These are phyloP conservation scores for Gallinago solitaria DNA, from an alignment of 2,797 vertebrate species.

Conservation along the genomic window DNA sequence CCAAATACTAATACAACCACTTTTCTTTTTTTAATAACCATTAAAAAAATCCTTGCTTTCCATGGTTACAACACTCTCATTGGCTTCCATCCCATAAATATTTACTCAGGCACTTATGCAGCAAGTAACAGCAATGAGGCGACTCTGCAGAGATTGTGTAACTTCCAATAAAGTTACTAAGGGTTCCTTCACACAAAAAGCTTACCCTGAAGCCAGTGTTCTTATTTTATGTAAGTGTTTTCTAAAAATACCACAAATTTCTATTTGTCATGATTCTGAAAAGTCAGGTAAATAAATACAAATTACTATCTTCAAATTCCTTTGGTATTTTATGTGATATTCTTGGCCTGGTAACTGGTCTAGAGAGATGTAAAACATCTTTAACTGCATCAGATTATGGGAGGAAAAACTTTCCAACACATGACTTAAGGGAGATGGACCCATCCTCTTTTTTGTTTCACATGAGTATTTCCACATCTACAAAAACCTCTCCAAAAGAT, in stretches of 20 bases:
- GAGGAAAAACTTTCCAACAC: not conserved
- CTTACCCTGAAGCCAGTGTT: not conserved
- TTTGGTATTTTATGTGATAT: not conserved
- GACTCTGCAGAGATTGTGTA: not conserved
- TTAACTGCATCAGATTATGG: not conserved
- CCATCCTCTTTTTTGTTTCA: not conserved
- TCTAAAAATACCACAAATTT: not conserved
- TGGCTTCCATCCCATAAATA: conserved; percentile 52
- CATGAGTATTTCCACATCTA: not conserved
- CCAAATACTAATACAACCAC: not conserved
- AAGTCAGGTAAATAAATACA: conserved; percentile 2
- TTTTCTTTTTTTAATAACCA: not conserved
- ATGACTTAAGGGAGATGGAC: not conserved
- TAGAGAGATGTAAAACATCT: not conserved
- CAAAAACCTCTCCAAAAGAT: not conserved
- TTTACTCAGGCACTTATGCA: conserved; percentile 42
- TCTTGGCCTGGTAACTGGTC: not conserved
- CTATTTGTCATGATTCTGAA: not conserved
- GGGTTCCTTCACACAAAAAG: not conserved
- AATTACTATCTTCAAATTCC: not conserved
- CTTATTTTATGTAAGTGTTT: not conserved
- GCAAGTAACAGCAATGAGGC: conserved; percentile 25
- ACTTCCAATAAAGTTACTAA: conserved; percentile 15
- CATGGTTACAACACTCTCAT: conserved; percentile 39
- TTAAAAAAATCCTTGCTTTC: not conserved